Conservation (phyloP, 2,888 invertebrate species). For the Disparrhopalites patrizii region DNA sequence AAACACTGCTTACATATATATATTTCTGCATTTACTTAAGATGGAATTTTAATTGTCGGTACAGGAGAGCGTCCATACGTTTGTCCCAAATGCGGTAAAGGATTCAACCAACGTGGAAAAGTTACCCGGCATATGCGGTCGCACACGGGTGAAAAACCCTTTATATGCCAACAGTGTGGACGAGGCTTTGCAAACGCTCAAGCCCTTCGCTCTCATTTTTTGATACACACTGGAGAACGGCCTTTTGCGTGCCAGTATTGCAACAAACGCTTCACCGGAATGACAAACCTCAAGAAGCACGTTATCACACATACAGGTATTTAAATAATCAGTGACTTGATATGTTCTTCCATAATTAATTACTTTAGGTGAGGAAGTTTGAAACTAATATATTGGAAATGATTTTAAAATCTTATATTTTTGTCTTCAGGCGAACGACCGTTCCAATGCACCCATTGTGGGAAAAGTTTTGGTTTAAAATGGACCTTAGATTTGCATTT, state of each 20-base stretch:
- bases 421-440: slow-evolving; percentile 55
- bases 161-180: slow-evolving; percentile 60
- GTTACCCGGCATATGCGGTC: slow-evolving; percentile 66
- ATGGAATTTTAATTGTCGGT: not conserved
- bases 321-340: not conserved
- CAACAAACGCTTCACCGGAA: slow-evolving; percentile 60
- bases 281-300: slow-evolving; percentile 67
- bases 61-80: slow-evolving; percentile 56
- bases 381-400: not conserved
- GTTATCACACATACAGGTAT: slow-evolving; percentile 59
- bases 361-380: not conserved
- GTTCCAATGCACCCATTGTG: slow-evolving; percentile 61
- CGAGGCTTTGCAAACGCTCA: slow-evolving; percentile 58
- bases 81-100: slow-evolving; percentile 63
- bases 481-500: slow-evolving; percentile 60
- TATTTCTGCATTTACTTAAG: not conserved
- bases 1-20: not conserved
- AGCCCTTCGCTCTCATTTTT: slow-evolving; percentile 43
- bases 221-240: slow-evolving; percentile 43
- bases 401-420: slow-evolving; percentile 13
- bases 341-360: not conserved
- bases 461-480: slow-evolving; percentile 60
- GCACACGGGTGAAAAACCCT: slow-evolving; percentile 60
- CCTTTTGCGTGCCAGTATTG: slow-evolving; percentile 56
- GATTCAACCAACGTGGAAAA: slow-evolving; percentile 66